Evolutionary conservation across 2,797 vertebrate species (phyloP), one percentile per base, ranked within the genome.

Genomic region (Apogon hyalosoma): DNA sequence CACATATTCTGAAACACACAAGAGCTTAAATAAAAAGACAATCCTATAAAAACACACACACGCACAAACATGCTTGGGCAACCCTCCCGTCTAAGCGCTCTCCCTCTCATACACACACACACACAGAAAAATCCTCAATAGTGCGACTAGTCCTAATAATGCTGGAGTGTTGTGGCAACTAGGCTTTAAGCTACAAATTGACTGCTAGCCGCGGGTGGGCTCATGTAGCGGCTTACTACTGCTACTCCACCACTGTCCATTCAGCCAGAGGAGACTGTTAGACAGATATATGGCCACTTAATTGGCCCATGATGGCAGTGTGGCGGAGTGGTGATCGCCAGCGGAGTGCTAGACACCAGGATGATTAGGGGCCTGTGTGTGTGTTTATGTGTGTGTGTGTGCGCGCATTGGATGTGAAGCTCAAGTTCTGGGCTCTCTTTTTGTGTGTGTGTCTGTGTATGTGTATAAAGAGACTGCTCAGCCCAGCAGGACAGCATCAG

Each of bases 291-390:
- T 91, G 92, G 89, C 88, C 91, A 92, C 89, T 91, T 94, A 93
- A 94, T 93, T 94, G 92, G 91, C 87, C 92, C 92, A 93, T 94
- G 92, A 94, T 93, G 92, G 90, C 90, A 85, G 86, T 76, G 88
- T 90, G 84, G 91, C 81, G 79, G 86, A 91, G 90, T 89, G 88
- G 87, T 92, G 92, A 92, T 92, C 88, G 91, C 90, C 92, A 92
- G 90, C 70, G 79, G 90, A 93, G 92, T 90, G 87, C 91, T 85
- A 89, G 92, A 93, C 91, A 92, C 88, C 77, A 69, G 80, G 85
- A 92, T 93, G 92, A 93, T 93, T 92, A 92, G 89, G 88, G 71
- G 88, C 82, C 73, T 76, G 53, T 86, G 82, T 88, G 84, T 88
- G 82, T 73, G 62, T 59, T 24, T 69, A 28, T 72, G 33, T 66